Percentiles rank a stretch among this genome's conserved stretches.
phyloP scores from a whole-genome alignment of 2,888 invertebrate species.

The Beris morrisii region DNA sequence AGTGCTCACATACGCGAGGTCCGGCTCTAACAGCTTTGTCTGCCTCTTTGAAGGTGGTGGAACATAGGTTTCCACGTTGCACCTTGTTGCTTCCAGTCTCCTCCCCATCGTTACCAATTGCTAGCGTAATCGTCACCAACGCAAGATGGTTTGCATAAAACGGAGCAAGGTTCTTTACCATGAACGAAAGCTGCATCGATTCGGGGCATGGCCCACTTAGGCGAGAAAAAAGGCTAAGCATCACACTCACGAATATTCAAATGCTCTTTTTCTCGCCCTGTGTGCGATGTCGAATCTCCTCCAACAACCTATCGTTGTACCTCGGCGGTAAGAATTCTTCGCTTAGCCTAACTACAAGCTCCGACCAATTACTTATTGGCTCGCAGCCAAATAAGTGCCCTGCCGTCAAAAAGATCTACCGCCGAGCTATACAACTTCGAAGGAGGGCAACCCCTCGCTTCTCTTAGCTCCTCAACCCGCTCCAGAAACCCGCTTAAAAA shows the following conservation, averaged over 20 bases:
- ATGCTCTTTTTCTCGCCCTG: conserved; percentile 2
- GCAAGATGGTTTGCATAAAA: background rate
- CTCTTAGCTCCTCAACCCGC: background rate
- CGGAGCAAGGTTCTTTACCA: background rate
- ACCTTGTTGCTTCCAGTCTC: background rate
- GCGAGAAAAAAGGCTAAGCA: background rate
- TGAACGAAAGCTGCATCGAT: background rate
- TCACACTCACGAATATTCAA: conserved; percentile 1
- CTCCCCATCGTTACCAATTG: no score
- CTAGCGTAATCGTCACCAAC: background rate
- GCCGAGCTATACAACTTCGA: background rate
- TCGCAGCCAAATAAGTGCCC: background rate
- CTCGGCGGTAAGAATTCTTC: background rate
- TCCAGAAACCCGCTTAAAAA: background rate
- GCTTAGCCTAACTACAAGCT: background rate
- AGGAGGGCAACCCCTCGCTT: background rate
- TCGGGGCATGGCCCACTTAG: background rate
- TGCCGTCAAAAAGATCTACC: background rate
- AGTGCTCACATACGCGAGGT: no score
- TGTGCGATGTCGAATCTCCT: background rate
- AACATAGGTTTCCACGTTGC: background rate
- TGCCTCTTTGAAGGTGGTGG: no score
- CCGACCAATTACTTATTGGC: background rate
- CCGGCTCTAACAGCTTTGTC: background rate
- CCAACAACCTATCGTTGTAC: background rate